Evolutionary conservation across 2,888 invertebrate genomes (phyloP), one percentile per base, ranked within the genome.

Genomic region (Dicranocentrus wangi): DNA sequence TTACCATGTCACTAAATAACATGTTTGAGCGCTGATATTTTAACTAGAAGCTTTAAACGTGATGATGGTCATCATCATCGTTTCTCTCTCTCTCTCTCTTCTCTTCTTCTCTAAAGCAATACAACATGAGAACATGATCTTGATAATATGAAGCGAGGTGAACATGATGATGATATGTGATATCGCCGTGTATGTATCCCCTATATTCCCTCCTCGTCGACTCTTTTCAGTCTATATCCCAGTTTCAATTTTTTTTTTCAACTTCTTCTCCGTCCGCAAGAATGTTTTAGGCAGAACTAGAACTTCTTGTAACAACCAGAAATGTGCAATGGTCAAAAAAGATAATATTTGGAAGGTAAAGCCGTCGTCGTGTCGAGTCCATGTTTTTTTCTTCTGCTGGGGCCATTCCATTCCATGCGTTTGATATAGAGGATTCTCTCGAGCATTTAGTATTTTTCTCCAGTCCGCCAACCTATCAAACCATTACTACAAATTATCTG

Each of bases 41-140:
- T 43, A 65, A 65, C 43, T 65, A 10, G 43, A 43, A 19, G 21
- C 39, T 63, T 28, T 42, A 42, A 65, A 42, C 63, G 42, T 63
- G 63, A 63, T 39, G 27, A 63, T 63, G 63, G 42, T 17, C 63
- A 53, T 53, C 53, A 53, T 53, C 53, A n/a, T n/a, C n/a, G n/a
- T n/a, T n/a, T n/a, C n/a, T n/a, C n/a, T n/a, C n/a, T n/a, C n/a
- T n/a, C n/a, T n/a, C n/a, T n/a, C n/a, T n/a, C n/a, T n/a, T n/a
- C n/a, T n/a, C 2, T 47, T 23, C 25, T 53, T 21, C 55, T 55
- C 55, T 8, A 10, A 25, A 13, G 55, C 55, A 55, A 55, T 25
- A 5, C 23, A 47, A 47, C 15, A 23, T 23, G 55, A 55, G 15
- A 55, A 55, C 55, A 55, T 55, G 55, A 23, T 23, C 25, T 55